phyloP scores from a whole-genome alignment of 2,797 vertebrate genomes.

The Rhyacichthys aspro region DNA sequence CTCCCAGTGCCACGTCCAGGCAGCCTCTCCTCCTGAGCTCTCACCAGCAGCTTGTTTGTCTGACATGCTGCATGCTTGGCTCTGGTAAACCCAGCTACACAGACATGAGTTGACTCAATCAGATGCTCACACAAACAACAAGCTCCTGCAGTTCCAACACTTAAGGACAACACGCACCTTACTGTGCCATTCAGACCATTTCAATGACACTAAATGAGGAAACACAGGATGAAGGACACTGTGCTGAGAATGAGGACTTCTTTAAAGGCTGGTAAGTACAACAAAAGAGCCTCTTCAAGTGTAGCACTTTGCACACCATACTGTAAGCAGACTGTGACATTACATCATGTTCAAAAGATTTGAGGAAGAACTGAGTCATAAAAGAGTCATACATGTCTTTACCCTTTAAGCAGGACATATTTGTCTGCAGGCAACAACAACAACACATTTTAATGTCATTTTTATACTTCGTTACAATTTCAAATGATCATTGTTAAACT shows the following conservation, averaged over 20 bases:
- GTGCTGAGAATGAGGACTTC: no score
- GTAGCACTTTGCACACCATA: no score
- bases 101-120: slow-evolving; percentile 50
- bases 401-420: background rate
- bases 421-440: background rate
- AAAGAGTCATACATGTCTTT: no score
- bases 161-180: slow-evolving; percentile 55
- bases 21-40: slow-evolving; percentile 23
- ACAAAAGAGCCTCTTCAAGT: no score
- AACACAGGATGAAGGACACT: slow-evolving; percentile 16
- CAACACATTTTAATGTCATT: background rate
- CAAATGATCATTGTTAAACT: background rate
- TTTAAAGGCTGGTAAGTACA: no score
- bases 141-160: slow-evolving; percentile 50
- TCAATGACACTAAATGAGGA: slow-evolving; percentile 30
- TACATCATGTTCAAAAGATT: no score
- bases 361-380: no score
- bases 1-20: slow-evolving; percentile 35
- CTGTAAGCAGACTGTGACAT: no score
- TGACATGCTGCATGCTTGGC: slow-evolving; percentile 38
- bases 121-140: slow-evolving; percentile 53
- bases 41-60: slow-evolving; percentile 29
- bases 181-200: slow-evolving; percentile 28
- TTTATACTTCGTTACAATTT: slow-evolving; percentile 1
- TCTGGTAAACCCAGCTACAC: slow-evolving; percentile 34